Evolutionary conservation across 2,113 vertebrate genomes (phyloP), one percentile per base, ranked within the genome.

Genomic region (Piliocolobus tephrosceles): DNA sequence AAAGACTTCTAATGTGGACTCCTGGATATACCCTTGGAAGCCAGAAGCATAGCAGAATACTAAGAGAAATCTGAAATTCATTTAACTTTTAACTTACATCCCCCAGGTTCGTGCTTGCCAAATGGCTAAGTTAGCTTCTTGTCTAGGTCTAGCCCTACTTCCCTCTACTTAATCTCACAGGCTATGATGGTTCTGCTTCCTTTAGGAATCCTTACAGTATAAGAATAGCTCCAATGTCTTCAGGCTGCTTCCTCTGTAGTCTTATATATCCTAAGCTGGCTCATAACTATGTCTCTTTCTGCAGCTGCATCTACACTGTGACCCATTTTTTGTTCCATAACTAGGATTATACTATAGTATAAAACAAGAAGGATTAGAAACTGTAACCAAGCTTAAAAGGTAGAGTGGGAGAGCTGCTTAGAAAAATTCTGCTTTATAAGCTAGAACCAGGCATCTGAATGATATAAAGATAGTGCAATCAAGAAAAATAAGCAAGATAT

Each of bases 131-230:
- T 3, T 32, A 72, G 50, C 18, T 87, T n/a, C 23, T 38, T 45
- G 6, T 4, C 8, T 32, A 3, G 17, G 2, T 38, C 30, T 79
- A 38, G 2, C 5, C 22, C 7, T 32, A 8, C 9, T 47, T 40
- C 2, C 5, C 16, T 90, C 12, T 17, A 17, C 3, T 30, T 38
- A 84, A 6, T 3, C 3, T 66, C 47, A 68, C 3, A 50, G 18
- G 6, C 9, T 55, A 9, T 40, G 35, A 43, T n/a, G 4, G n/a
- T 70, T 93, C 43, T 43, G 7, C 22, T 92, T 57, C 2, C 5
- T 92, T 66, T 87, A 35, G 43, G 9, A 13, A 55, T 10, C 20
- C 25, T 72, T 72, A 55, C 2, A 61, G 3, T 45, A 58, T 50
- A 4, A 52, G 32, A 43, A 57, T 35, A 35, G 23, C 14, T 30